Conservation (phyloP, 2,797 vertebrate species). For the Champsocephalus gunnari region DNA sequence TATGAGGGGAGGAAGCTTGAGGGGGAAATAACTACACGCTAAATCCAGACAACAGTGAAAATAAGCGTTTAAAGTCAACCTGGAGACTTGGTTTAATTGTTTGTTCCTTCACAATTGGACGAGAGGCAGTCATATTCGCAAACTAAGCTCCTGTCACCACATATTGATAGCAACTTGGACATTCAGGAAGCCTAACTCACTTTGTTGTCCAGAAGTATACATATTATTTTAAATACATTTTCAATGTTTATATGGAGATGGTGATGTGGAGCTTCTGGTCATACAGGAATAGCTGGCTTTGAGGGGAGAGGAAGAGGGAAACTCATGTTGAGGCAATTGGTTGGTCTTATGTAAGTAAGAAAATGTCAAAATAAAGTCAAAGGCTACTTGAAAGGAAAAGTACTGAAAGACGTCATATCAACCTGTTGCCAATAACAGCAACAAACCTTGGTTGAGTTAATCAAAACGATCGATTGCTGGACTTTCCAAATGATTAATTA, state of each 20-base stretch:
- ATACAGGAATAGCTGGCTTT: background rate
- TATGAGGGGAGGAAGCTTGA: background rate
- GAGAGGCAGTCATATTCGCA: background rate
- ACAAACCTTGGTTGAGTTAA: constrained; percentile 2
- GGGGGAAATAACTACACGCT: background rate
- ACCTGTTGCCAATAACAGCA: constrained; percentile 15
- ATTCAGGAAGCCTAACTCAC: background rate
- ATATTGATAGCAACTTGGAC: background rate
- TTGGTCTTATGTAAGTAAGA: background rate
- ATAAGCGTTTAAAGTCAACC: background rate
- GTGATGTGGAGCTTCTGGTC: background rate
- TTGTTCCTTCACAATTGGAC: background rate
- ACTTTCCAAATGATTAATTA: constrained; percentile 37
- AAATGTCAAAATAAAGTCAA: constrained; percentile 1
- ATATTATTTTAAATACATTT: background rate
- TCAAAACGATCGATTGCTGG: constrained; percentile 25
- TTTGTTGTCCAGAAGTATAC: constrained; percentile 2
- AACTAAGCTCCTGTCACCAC: constrained; percentile 10
- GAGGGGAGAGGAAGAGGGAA: background rate
- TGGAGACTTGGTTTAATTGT: constrained; percentile 12
- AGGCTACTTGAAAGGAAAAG: constrained; percentile 7
- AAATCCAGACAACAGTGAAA: too few relatives aligned
- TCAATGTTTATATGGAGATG: background rate
- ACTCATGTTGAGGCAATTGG: background rate
- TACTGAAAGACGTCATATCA: background rate